These are phyloP conservation scores for Muricea muricata DNA, from an alignment of 92 coral and sea anemone species.

Conservation along the genomic window DNA sequence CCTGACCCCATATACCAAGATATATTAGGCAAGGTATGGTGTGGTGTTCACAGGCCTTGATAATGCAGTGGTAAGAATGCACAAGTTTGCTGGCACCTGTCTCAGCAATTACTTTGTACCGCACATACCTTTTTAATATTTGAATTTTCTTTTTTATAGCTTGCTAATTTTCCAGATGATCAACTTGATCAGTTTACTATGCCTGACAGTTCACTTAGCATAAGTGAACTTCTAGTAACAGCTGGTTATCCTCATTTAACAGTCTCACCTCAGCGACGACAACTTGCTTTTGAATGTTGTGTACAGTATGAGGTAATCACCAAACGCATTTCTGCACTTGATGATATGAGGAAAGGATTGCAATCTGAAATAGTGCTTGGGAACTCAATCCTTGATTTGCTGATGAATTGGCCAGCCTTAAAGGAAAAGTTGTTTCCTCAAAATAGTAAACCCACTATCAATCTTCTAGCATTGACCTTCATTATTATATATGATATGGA, in stretches of 20 bases:
- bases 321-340: conserved; percentile 50
- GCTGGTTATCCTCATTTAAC: conserved; percentile 56
- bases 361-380: conserved; percentile 55
- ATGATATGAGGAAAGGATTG: no score
- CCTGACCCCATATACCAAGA: no score
- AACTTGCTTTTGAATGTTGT: conserved; percentile 57
- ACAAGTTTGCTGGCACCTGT: no score
- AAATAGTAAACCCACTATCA: not conserved
- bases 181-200: conserved; percentile 8
- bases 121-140: no score
- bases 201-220: conserved; percentile 16
- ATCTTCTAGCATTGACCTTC: not conserved
- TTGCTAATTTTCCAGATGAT: conserved; percentile 1
- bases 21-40: no score
- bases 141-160: conserved; percentile 12
- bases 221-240: conserved; percentile 42
- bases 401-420: conserved; percentile 10
- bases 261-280: conserved; percentile 26
- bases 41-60: no score
- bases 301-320: conserved; percentile 44
- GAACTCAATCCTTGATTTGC: conserved; percentile 26
- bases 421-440: conserved; percentile 45
- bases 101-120: no score
- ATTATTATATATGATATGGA: not conserved
- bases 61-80: no score